Conservation (phyloP, 2,888 invertebrate genomes). For the Acrobasis suavella region DNA sequence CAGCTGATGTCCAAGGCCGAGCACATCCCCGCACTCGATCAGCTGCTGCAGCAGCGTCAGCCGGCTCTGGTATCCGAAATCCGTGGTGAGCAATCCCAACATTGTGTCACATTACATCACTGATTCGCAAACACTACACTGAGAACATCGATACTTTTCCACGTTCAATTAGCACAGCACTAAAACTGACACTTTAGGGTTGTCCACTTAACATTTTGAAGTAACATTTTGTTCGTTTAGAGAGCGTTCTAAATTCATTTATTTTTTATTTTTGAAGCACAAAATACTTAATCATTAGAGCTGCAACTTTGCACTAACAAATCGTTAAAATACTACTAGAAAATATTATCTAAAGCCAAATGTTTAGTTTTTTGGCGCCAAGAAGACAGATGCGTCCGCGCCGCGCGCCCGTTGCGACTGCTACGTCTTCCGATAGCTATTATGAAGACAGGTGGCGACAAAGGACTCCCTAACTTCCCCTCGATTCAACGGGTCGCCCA, state of each 20-base stretch:
- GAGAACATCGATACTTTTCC: neutral
- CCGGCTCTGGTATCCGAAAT: slow-evolving; percentile 70
- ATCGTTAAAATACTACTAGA: neutral
- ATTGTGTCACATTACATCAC: slow-evolving; percentile 50
- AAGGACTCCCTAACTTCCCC: slow-evolving; percentile 70
- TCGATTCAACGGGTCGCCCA: slow-evolving; percentile 44
- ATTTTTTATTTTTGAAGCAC: too few relatives aligned
- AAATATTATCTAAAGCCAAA: slow-evolving; percentile 13
- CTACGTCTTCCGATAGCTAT: slow-evolving; percentile 74
- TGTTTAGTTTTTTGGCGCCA: slow-evolving; percentile 60
- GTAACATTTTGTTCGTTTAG: too few relatives aligned
- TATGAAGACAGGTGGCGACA: slow-evolving; percentile 78
- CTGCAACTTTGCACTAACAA: too few relatives aligned
- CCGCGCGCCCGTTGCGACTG: slow-evolving; percentile 55
- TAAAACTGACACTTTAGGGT: slow-evolving; percentile 1
- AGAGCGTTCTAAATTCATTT: neutral
- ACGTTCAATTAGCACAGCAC: slow-evolving; percentile 24
- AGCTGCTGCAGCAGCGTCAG: slow-evolving; percentile 70
- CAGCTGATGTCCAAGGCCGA: slow-evolving; percentile 55
- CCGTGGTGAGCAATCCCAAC: slow-evolving; percentile 71
- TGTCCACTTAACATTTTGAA: neutral
- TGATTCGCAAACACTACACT: slow-evolving; percentile 17
- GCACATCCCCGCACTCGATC: slow-evolving; percentile 71
- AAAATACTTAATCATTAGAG: too few relatives aligned
- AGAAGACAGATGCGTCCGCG: slow-evolving; percentile 72